Percentiles rank a stretch among this genome's conserved stretches.
phyloP scores from a whole-genome alignment of 1,140 invertebrate genomes.

The Telenomus remus region DNA sequence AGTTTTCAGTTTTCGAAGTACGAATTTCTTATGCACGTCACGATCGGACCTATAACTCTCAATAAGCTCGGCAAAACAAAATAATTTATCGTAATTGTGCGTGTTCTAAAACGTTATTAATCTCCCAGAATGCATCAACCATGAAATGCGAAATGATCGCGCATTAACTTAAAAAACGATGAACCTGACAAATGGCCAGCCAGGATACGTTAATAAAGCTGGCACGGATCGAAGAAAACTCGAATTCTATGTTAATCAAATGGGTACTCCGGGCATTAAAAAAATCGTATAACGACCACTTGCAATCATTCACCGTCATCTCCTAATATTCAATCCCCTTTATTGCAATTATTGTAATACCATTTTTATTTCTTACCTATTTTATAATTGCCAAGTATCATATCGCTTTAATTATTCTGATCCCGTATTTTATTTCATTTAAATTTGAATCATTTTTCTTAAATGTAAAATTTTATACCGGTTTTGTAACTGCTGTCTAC shows the following conservation, averaged over 20 bases:
- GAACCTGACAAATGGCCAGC: slow-evolving; percentile 43
- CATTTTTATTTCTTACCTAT: too few species aligned
- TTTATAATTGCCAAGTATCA: too few species aligned
- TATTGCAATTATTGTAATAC: not conserved
- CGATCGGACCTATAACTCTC: slow-evolving; percentile 9
- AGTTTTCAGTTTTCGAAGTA: slow-evolving; percentile 10
- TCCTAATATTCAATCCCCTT: not conserved
- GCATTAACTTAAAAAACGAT: slow-evolving; percentile 31
- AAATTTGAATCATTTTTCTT: too few species aligned
- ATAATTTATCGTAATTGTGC: slow-evolving; percentile 40
- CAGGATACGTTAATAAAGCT: slow-evolving; percentile 56
- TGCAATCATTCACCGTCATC: not conserved
- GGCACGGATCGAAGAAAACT: slow-evolving; percentile 65
- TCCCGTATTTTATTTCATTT: too few species aligned
- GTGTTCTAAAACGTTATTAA: slow-evolving; percentile 36
- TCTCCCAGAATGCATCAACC: slow-evolving; percentile 38
- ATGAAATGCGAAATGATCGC: slow-evolving; percentile 31
- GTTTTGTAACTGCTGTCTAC: too few species aligned
- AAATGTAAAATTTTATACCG: too few species aligned
- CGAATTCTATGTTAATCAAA: slow-evolving; percentile 74
- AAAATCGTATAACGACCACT: slow-evolving; percentile 13
- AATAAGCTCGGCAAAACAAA: slow-evolving; percentile 20
- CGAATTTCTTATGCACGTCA: slow-evolving; percentile 6
- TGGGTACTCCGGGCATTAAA: slow-evolving; percentile 55
- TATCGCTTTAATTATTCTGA: too few species aligned